Conservation (phyloP, 2,797 vertebrate species). For the Anas bahamensis region DNA sequence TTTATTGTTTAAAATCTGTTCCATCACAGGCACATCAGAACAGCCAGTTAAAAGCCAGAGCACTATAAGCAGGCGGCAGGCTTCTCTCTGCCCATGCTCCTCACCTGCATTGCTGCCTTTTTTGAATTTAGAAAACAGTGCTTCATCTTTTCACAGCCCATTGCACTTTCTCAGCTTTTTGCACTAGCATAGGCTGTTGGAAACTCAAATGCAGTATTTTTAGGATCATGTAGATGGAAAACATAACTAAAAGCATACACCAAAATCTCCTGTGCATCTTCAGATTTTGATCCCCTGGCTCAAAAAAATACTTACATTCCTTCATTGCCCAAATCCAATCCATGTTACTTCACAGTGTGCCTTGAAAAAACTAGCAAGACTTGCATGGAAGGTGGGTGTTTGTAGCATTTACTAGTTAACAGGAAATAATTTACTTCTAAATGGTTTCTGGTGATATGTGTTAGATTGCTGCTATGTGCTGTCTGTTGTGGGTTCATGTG, state of each 20-base stretch:
- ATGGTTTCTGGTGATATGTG: constrained; percentile 18
- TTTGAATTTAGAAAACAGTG: neutral
- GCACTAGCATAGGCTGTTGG: neutral
- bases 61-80: neutral
- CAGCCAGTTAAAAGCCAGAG: neutral
- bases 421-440: constrained; percentile 38
- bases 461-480: constrained; percentile 1
- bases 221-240: neutral
- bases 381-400: neutral
- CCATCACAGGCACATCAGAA: neutral
- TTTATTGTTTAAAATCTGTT: neutral
- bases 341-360: neutral
- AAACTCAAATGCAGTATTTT: neutral
- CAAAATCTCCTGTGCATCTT: neutral
- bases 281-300: neutral
- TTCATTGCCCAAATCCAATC: neutral
- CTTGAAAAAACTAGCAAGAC: neutral
- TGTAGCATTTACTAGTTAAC: constrained; percentile 10
- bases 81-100: neutral
- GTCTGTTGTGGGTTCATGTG: constrained; percentile 13
- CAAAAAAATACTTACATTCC: neutral
- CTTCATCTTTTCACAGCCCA: neutral
- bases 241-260: neutral
- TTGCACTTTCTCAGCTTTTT: neutral
- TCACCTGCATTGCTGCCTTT: neutral